Evolutionary conservation across 1,140 invertebrate genomes (phyloP).

Genomic region (Drosophila quadrilineata): DNA sequence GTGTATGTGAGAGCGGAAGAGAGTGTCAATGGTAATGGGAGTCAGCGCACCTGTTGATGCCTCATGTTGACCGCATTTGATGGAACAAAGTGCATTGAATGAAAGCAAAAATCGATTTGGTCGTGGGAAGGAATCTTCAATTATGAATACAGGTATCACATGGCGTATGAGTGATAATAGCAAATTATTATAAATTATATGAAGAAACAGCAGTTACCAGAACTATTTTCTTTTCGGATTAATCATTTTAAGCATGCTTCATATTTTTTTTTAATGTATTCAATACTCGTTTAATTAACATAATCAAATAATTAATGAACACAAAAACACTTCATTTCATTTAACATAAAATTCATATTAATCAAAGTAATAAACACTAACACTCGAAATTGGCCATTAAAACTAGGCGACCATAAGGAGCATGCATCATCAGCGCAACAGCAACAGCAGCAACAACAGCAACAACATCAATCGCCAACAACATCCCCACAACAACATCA

Average conservation of each 20-base stretch:
- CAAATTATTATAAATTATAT: no score
- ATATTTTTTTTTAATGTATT: neutral
- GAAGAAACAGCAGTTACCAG: no score
- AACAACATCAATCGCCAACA: slow-evolving; percentile 28
- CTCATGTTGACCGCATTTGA: slow-evolving; percentile 37
- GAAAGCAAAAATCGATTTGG: slow-evolving; percentile 48
- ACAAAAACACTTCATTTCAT: slow-evolving; percentile 3
- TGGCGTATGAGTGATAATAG: neutral
- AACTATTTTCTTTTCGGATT: neutral
- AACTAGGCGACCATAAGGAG: slow-evolving; percentile 63
- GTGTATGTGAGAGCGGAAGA: no score
- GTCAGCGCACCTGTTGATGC: slow-evolving; percentile 64
- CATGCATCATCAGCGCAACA: slow-evolving; percentile 60
- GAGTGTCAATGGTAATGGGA: slow-evolving; percentile 46
- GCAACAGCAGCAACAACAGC: slow-evolving; percentile 31
- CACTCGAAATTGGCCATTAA: slow-evolving; percentile 20
- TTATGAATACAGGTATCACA: slow-evolving; percentile 72
- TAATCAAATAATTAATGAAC: neutral
- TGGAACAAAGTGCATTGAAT: slow-evolving; percentile 25
- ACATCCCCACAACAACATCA: slow-evolving; percentile 21
- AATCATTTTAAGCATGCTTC: neutral
- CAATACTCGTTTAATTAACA: neutral
- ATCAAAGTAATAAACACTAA: no score
- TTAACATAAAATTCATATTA: slow-evolving; percentile 28
- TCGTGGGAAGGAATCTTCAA: slow-evolving; percentile 63